Evolutionary conservation across 1,140 invertebrate genomes (phyloP).

Genomic region (Drosophila melanica): DNA sequence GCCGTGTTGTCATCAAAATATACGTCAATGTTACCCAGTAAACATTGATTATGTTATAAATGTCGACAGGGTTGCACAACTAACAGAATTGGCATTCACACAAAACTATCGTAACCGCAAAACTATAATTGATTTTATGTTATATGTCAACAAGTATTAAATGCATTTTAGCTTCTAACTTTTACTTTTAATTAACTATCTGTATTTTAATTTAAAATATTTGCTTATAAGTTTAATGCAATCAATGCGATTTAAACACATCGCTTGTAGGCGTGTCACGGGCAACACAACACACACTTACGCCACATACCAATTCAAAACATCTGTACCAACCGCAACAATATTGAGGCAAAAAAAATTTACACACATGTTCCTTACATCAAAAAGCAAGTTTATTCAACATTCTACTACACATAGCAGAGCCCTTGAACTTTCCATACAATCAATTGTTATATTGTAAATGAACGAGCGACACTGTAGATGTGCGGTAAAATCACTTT

Average conservation of each 20-base stretch:
- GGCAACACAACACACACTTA: background rate
- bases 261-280: no score
- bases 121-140: no score
- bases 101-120: constrained; percentile 19
- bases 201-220: no score
- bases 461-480: constrained; percentile 48
- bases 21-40: constrained; percentile 54
- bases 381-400: constrained; percentile 79
- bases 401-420: constrained; percentile 68
- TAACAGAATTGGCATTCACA: constrained; percentile 37
- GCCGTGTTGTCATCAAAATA: constrained; percentile 76
- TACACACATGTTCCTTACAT: constrained; percentile 62
- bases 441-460: constrained; percentile 62
- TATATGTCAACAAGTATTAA: no score
- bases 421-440: constrained; percentile 59
- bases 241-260: no score
- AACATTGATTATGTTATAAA: constrained; percentile 39
- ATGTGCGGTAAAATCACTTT: constrained; percentile 65
- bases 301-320: background rate
- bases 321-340: constrained; percentile 3
- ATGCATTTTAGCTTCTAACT: no score
- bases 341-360: constrained; percentile 21
- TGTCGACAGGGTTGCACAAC: constrained; percentile 32
- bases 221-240: no score
- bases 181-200: background rate